phyloP scores from a whole-genome alignment of 2,113 vertebrate species.

The Accipiter cooperii region DNA sequence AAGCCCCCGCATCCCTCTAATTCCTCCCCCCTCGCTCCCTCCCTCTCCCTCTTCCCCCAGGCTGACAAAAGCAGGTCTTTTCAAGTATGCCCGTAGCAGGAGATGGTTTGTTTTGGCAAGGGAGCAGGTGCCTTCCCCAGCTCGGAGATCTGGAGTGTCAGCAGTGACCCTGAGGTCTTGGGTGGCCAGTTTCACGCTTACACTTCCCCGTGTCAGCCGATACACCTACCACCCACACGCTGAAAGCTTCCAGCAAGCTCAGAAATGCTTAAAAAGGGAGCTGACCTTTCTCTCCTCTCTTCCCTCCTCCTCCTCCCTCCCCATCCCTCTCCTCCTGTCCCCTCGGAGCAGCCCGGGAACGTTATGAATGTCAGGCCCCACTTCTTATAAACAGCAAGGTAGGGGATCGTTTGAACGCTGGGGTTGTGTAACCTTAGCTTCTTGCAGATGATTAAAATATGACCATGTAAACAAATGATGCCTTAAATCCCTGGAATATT shows the following conservation, averaged over 20 bases:
- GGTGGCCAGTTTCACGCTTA: constrained; percentile 77
- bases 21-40: background rate
- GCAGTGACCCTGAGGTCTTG: constrained; percentile 75
- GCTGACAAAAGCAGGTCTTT: constrained; percentile 70
- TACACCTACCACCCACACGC: constrained; percentile 76
- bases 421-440: constrained; percentile 58
- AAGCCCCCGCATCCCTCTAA: constrained; percentile 42
- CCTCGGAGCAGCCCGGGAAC: background rate
- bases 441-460: constrained; percentile 58
- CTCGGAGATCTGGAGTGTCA: constrained; percentile 70
- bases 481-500: constrained; percentile 40
- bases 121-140: constrained; percentile 76
- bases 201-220: constrained; percentile 76
- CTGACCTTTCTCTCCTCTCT: constrained; percentile 64
- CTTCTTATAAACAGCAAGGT: constrained; percentile 62
- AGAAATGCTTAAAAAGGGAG: constrained; percentile 61
- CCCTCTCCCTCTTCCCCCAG: background rate
- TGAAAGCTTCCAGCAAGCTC: constrained; percentile 68
- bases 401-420: background rate
- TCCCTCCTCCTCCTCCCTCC: constrained; percentile 4
- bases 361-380: constrained; percentile 14
- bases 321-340: background rate
- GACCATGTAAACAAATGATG: constrained; percentile 57
- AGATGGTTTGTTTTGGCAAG: constrained; percentile 79
- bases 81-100: constrained; percentile 62